A percentile compares a stretch with the other conserved stretches of the same genome.
These are phyloP conservation scores for Spizella passerina DNA, from an alignment of 2,797 vertebrate genomes.

Conservation along the genomic window DNA sequence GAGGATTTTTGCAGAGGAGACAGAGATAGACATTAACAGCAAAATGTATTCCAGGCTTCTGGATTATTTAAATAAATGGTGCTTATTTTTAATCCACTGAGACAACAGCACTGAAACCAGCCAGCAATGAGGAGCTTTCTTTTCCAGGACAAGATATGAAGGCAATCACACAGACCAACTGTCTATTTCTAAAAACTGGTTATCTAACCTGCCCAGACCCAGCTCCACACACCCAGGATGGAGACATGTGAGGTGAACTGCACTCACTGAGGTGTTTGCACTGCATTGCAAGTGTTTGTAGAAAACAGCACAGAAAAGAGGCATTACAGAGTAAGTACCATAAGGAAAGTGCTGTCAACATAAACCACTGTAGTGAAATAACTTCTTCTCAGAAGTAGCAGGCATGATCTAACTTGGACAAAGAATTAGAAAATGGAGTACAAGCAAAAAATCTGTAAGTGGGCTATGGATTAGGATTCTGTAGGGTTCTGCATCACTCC, in stretches of 20 bases:
- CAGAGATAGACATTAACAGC: background rate
- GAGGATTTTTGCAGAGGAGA: background rate
- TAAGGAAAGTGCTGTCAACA: background rate
- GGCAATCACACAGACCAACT: background rate
- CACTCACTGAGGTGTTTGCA: background rate
- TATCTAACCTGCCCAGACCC: background rate
- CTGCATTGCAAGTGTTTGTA: background rate
- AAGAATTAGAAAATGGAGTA: background rate
- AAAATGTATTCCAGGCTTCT: background rate
- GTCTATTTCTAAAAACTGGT: background rate
- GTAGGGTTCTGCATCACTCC: background rate
- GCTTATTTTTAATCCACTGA: background rate
- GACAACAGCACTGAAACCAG: background rate
- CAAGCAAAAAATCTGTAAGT: background rate
- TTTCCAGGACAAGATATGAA: background rate
- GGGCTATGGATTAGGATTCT: background rate
- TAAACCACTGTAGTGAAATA: background rate
- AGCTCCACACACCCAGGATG: background rate
- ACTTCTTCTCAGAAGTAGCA: background rate
- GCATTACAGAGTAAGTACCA: background rate
- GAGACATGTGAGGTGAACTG: background rate
- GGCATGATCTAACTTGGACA: background rate
- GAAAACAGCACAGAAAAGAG: background rate
- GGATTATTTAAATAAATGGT: background rate
- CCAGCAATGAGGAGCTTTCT: background rate